These are phyloP conservation scores for Linhomoeus sp. DNA, from an alignment of 2,888 invertebrate genomes.

Conservation along the genomic window DNA sequence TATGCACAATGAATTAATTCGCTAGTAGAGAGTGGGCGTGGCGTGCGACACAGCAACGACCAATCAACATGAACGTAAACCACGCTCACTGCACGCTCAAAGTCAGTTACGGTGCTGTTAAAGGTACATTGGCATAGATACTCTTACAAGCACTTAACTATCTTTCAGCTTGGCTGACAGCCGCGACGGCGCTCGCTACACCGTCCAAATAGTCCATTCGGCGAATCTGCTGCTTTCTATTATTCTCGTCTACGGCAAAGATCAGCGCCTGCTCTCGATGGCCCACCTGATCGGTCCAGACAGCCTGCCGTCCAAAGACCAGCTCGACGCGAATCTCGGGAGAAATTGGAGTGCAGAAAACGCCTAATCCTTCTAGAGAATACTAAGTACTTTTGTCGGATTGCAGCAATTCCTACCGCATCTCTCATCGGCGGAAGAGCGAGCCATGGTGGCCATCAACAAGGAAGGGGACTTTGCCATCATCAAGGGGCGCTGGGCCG, in stretches of 20 bases:
- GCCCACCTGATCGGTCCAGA: slow-evolving; percentile 34
- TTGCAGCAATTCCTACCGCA: slow-evolving; percentile 28
- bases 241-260: slow-evolving; percentile 31
- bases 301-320: slow-evolving; percentile 28
- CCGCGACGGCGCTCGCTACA: slow-evolving; percentile 30
- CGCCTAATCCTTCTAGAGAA: no score
- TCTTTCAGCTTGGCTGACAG: slow-evolving; percentile 27
- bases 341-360: no score
- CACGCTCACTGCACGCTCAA: no score
- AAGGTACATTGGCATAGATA: no score
- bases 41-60: no score
- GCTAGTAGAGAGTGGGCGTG: no score
- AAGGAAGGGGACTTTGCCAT: slow-evolving; percentile 34
- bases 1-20: no score
- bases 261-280: slow-evolving; percentile 30
- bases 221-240: slow-evolving; percentile 32
- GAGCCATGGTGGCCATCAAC: slow-evolving; percentile 34
- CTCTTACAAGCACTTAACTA: no score
- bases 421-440: slow-evolving; percentile 29
- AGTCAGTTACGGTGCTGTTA: no score
- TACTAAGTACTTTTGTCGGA: not conserved
- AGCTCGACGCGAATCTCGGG: slow-evolving; percentile 24
- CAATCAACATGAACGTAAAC: no score
- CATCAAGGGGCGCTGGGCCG: slow-evolving; percentile 33
- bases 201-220: slow-evolving; percentile 33